These are phyloP conservation scores for Xenopus laevis DNA, from an alignment of 2,113 vertebrate genomes.

Conservation along the genomic window DNA sequence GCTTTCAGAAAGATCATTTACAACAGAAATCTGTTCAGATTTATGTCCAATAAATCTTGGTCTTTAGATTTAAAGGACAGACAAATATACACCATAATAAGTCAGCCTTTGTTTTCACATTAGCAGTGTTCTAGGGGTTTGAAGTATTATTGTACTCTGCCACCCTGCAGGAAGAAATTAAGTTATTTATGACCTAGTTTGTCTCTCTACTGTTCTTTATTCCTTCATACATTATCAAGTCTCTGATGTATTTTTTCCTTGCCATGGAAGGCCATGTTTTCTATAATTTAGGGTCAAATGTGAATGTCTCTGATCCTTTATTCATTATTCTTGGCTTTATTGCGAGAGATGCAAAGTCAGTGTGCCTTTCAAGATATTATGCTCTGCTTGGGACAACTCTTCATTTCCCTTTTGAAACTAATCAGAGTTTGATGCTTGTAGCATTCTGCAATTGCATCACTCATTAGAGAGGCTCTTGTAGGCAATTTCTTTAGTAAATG, in stretches of 20 bases:
- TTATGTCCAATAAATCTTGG: background rate
- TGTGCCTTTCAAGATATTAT: slow-evolving; percentile 10
- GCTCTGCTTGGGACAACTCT: slow-evolving; percentile 23
- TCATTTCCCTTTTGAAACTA: slow-evolving; percentile 44
- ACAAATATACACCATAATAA: background rate
- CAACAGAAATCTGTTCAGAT: background rate
- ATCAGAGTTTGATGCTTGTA: slow-evolving; percentile 26
- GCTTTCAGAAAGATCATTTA: background rate
- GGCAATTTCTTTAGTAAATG: slow-evolving; percentile 39
- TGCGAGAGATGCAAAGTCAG: slow-evolving; percentile 1
- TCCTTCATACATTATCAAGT: background rate
- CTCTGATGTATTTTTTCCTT: background rate
- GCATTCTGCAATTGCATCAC: slow-evolving; percentile 25
- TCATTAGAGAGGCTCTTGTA: slow-evolving; percentile 37
- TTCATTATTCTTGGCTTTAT: slow-evolving; percentile 31
- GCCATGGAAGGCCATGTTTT: background rate
- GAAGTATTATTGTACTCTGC: slow-evolving; percentile 17
- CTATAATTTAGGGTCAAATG: slow-evolving; percentile 1
- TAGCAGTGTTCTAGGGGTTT: slow-evolving; percentile 15
- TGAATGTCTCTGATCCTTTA: slow-evolving; percentile 5
- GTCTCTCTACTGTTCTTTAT: slow-evolving; percentile 5
- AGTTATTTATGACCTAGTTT: slow-evolving; percentile 25
- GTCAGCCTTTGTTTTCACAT: slow-evolving; percentile 8
- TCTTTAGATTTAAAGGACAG: background rate
- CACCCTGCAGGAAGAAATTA: slow-evolving; percentile 9